Evolutionary conservation across 2,113 vertebrate genomes (phyloP).

Genomic region (Forbesichthys agassizii): DNA sequence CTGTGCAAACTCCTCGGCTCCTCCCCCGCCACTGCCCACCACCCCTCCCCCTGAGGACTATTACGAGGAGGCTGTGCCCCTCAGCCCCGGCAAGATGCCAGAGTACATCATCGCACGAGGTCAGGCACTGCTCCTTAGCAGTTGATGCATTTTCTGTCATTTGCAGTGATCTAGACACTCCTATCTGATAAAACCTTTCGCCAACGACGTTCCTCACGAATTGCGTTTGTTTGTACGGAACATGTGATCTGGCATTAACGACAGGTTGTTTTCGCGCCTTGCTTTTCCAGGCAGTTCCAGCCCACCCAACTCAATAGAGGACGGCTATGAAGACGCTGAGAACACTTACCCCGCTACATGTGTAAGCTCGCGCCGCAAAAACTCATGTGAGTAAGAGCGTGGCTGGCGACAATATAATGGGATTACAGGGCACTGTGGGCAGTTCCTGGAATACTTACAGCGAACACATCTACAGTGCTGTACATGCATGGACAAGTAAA

Average conservation of each 20-base stretch:
- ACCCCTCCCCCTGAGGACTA: constrained; percentile 94
- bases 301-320: constrained; percentile 88
- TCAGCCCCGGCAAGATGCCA: constrained; percentile 86
- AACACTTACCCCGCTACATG: constrained; percentile 86
- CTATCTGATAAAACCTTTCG: no score
- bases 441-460: background rate
- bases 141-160: constrained; percentile 15
- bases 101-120: constrained; percentile 94
- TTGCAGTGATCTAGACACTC: background rate
- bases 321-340: constrained; percentile 94
- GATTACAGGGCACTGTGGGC: rapidly evolving
- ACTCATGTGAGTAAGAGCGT: constrained; percentile 82
- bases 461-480: background rate
- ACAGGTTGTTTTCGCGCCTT: background rate
- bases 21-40: constrained; percentile 85
- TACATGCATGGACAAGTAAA: background rate
- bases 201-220: background rate
- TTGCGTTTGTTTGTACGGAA: constrained; percentile 3
- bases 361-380: constrained; percentile 87
- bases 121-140: constrained; percentile 63
- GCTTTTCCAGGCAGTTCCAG: constrained; percentile 84
- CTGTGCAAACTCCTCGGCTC: constrained; percentile 33
- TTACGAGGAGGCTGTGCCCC: constrained; percentile 95
- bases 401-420: background rate
- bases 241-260: constrained; percentile 16